Evolutionary conservation across 35 echinoderm and acorn worm genomes (phyloP).

Genomic region (Acanthaster planci): DNA sequence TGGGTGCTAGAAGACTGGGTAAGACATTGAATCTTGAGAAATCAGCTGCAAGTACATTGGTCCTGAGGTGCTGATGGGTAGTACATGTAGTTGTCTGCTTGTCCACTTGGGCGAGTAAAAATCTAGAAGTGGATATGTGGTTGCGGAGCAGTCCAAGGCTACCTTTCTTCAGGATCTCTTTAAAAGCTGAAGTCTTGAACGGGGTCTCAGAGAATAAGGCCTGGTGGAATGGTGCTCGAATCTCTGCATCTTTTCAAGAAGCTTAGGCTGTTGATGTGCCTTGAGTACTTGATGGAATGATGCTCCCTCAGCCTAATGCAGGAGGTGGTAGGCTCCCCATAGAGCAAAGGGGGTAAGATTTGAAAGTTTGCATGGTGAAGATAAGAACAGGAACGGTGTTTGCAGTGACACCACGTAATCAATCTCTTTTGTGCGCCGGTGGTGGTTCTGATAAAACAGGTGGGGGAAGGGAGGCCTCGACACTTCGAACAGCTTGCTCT

Average conservation of each 20-base stretch:
- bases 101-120: neutral
- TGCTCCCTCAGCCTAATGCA: neutral
- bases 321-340: neutral
- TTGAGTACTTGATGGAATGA: neutral
- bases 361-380: neutral
- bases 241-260: neutral
- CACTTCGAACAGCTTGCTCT: too few relatives aligned
- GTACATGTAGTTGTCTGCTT: neutral
- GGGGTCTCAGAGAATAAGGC: neutral
- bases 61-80: neutral
- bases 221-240: neutral
- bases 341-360: neutral
- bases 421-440: too few relatives aligned
- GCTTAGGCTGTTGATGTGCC: neutral
- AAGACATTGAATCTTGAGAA: neutral
- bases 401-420: too few relatives aligned
- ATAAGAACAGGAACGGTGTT: too few relatives aligned
- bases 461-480: too few relatives aligned
- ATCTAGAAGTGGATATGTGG: neutral
- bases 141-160: neutral
- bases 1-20: neutral
- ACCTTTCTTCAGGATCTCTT: neutral
- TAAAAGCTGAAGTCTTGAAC: neutral
- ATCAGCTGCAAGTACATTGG: neutral
- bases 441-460: too few relatives aligned